These are phyloP conservation scores for Indicator maculatus DNA, from an alignment of 2,113 vertebrate species.

Conservation along the genomic window DNA sequence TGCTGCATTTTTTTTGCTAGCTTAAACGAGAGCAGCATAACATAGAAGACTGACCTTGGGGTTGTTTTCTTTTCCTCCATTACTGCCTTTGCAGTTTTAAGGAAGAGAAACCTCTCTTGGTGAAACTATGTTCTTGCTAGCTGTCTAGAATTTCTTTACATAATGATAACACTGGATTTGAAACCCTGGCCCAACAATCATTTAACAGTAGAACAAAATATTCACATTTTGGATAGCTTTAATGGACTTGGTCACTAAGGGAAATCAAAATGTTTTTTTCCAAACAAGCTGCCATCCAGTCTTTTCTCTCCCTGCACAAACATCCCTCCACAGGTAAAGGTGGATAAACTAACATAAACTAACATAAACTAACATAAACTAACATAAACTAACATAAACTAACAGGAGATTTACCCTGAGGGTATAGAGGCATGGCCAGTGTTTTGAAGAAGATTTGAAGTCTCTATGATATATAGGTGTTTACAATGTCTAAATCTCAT, in stretches of 20 bases:
- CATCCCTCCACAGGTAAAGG: not conserved
- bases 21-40: not conserved
- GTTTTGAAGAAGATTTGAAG: not conserved
- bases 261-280: not conserved
- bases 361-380: not conserved
- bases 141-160: not conserved
- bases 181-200: not conserved
- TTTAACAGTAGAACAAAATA: not conserved
- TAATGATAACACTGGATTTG: not conserved
- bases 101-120: slow-evolving; percentile 10
- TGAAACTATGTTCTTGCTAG: not conserved
- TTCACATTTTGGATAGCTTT: not conserved
- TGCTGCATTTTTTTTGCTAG: not conserved
- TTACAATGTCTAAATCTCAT: not conserved
- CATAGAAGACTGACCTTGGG: not conserved
- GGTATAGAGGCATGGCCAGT: not conserved
- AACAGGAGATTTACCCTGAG: not conserved
- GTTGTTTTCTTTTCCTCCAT: not conserved
- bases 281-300: not conserved
- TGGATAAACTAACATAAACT: too few species aligned
- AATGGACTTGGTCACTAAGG: not conserved
- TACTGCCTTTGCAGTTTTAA: not conserved
- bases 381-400: not conserved
- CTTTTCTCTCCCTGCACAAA: not conserved
- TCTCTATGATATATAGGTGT: accelerated